Conservation (phyloP, 2,113 vertebrate genomes). For the Pycnonotus jocosus region DNA sequence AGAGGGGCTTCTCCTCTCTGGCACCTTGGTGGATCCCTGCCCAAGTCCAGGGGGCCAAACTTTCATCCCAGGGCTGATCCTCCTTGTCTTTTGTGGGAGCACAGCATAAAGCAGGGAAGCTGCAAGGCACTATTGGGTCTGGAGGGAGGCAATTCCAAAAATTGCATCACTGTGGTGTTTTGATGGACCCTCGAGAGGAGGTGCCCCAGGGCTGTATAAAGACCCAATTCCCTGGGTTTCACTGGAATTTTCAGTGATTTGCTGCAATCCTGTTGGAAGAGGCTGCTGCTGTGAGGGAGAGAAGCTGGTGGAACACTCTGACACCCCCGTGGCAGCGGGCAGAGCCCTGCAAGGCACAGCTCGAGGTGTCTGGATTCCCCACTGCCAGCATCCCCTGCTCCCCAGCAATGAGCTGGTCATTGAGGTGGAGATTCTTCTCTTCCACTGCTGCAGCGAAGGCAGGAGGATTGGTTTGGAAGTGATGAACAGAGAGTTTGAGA, state of each 20-base stretch:
- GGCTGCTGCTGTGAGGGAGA: neutral
- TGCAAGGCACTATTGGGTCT: neutral
- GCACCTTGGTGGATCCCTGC: neutral
- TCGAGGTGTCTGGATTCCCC: rapidly evolving
- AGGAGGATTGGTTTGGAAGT: neutral
- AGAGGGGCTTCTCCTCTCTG: neutral
- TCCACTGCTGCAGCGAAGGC: neutral
- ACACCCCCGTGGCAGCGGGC: rapidly evolving
- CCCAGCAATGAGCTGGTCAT: neutral
- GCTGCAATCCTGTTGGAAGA: neutral
- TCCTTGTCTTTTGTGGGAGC: neutral
- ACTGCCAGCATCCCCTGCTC: neutral
- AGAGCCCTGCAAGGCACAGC: neutral
- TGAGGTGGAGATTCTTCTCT: neutral
- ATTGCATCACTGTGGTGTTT: rapidly evolving
- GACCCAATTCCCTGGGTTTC: neutral
- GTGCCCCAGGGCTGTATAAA: neutral
- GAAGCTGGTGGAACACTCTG: neutral
- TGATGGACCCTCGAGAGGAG: neutral
- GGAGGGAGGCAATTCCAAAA: neutral
- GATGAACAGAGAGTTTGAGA: neutral
- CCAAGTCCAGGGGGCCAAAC: neutral
- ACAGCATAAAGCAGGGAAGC: neutral
- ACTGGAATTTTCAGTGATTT: neutral
- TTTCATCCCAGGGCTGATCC: neutral